phyloP scores from a whole-genome alignment of 2,888 invertebrate genomes.

The Alcis repandata region DNA sequence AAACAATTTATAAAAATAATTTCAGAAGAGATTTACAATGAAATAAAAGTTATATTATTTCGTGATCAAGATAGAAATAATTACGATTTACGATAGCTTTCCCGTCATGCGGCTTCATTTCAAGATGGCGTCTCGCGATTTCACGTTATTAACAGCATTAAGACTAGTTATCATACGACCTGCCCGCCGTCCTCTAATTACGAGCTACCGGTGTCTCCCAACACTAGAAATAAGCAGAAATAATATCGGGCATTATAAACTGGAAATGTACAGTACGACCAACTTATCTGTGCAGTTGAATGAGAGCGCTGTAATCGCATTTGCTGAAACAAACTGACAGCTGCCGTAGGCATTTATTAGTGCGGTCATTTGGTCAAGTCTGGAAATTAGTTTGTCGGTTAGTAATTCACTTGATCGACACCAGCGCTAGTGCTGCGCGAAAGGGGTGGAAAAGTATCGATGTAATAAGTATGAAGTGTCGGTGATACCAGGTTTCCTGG shows the following conservation, averaged over 20 bases:
- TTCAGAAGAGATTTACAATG: not conserved
- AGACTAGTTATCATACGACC: conserved; percentile 81
- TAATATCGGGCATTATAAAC: conserved; percentile 18
- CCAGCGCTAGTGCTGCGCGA: conserved; percentile 53
- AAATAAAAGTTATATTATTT: not conserved
- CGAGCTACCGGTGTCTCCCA: conserved; percentile 70
- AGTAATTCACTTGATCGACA: conserved; percentile 58
- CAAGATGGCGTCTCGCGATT: conserved; percentile 78
- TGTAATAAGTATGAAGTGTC: conserved; percentile 61
- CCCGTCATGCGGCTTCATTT: conserved; percentile 67
- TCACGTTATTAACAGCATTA: conserved; percentile 82
- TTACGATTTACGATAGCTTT: conserved; percentile 65
- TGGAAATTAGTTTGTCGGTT: not conserved
- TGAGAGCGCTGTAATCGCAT: not conserved
- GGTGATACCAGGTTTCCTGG: conserved; percentile 43
- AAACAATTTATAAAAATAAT: too few species aligned
- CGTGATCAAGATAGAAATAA: conserved; percentile 57
- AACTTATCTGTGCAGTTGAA: not conserved
- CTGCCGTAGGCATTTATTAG: not conserved
- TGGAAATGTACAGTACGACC: conserved; percentile 1
- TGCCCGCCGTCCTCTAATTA: conserved; percentile 80
- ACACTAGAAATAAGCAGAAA: conserved; percentile 35
- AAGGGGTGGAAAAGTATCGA: conserved; percentile 54
- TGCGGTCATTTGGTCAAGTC: not conserved
- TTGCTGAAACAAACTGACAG: not conserved